Evolutionary conservation across 2,888 invertebrate genomes (phyloP).

Genomic region (Zonitis immaculata): DNA sequence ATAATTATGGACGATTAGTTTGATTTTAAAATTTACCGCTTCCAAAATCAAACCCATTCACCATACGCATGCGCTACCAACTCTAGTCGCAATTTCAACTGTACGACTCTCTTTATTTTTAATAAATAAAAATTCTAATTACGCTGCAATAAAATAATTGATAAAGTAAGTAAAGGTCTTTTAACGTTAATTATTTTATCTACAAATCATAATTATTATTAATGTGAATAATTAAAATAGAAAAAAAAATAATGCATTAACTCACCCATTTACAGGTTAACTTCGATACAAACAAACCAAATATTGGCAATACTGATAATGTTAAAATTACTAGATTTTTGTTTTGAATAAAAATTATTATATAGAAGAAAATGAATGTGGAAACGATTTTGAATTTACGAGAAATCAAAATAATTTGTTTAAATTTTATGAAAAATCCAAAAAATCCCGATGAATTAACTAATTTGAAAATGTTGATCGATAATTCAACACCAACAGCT

Average conservation of each 20-base stretch:
- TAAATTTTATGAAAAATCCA: conserved; percentile 26
- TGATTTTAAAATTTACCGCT: too few relatives aligned
- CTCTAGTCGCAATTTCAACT: neutral
- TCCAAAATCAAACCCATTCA: too few relatives aligned
- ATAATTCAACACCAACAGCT: conserved; percentile 21
- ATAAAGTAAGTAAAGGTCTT: neutral
- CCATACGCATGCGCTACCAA: neutral
- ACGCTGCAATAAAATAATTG: neutral
- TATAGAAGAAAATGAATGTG: neutral
- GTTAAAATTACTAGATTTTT: neutral
- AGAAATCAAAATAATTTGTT: conserved; percentile 7
- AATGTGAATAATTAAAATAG: neutral
- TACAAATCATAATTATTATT: too few relatives aligned
- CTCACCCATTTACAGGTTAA: neutral
- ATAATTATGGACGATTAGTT: too few relatives aligned
- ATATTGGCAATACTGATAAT: neutral
- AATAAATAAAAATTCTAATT: neutral
- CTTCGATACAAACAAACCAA: neutral
- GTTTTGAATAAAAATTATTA: neutral
- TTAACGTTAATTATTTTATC: neutral
- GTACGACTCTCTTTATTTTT: neutral
- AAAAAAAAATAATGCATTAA: neutral
- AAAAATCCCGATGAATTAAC: conserved; percentile 25
- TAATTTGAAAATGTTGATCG: conserved; percentile 23
- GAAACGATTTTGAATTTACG: conserved; percentile 3